phyloP scores from a whole-genome alignment of 1,140 invertebrate species.

The Drosophila repleta region DNA sequence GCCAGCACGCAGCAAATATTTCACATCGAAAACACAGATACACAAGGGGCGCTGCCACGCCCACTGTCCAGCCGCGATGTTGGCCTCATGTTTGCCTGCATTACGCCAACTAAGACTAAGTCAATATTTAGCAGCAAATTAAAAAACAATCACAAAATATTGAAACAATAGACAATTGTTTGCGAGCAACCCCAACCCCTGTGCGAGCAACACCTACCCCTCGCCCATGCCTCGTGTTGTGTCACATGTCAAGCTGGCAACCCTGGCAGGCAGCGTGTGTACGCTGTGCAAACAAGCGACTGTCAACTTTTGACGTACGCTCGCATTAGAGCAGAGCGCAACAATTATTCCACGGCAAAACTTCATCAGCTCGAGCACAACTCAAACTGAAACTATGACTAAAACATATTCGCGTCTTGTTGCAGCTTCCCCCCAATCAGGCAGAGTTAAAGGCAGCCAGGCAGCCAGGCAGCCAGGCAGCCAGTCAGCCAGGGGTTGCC shows the following conservation, averaged over 20 bases:
- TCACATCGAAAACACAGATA: constrained; percentile 17
- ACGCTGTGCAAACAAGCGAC: constrained; percentile 53
- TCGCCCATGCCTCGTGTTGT: constrained; percentile 18
- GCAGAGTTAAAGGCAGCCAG: constrained; percentile 55
- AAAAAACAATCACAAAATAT: constrained; percentile 79
- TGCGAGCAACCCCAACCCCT: constrained; percentile 6
- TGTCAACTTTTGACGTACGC: constrained; percentile 63
- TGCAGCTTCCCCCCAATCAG: constrained; percentile 48
- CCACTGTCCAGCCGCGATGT: constrained; percentile 5
- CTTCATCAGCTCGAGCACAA: constrained; percentile 42
- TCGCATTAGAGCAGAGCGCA: constrained; percentile 75
- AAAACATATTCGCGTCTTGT: constrained; percentile 1
- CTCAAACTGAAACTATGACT: constrained; percentile 29
- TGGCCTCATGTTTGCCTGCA: not conserved
- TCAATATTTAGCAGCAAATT: constrained; percentile 80
- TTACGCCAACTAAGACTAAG: constrained; percentile 57
- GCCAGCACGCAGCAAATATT: constrained; percentile 69
- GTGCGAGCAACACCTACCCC: not conserved
- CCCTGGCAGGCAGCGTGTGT: constrained; percentile 45
- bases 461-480: no score
- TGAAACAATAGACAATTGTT: constrained; percentile 50
- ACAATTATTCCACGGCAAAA: constrained; percentile 70
- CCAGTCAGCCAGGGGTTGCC: no score
- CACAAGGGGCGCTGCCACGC: constrained; percentile 13
- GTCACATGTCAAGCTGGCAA: constrained; percentile 44